Evolutionary conservation across 2,888 invertebrate species (phyloP).

Genomic region (Napeogenes sylphis): DNA sequence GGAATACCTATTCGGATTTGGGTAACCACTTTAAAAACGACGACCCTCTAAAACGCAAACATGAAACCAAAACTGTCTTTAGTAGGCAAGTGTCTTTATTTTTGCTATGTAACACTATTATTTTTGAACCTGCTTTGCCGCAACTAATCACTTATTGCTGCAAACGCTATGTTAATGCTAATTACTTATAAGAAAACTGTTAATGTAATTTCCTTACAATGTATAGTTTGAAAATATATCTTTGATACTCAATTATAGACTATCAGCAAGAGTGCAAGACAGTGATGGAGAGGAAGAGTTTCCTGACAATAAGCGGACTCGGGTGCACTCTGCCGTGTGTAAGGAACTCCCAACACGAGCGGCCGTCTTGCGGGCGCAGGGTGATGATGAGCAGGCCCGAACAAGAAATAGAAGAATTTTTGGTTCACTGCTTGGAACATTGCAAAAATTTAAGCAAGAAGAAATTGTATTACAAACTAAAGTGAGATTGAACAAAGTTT

Average conservation of each 20-base stretch:
- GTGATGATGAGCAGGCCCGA: slow-evolving; percentile 87
- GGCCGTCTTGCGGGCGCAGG: slow-evolving; percentile 82
- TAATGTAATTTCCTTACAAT: no score
- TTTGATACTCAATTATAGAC: slow-evolving; percentile 38
- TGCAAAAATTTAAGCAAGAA: slow-evolving; percentile 96
- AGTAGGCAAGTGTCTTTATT: slow-evolving; percentile 60
- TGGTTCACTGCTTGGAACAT: slow-evolving; percentile 94
- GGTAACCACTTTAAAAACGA: slow-evolving; percentile 67
- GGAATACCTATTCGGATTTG: slow-evolving; percentile 58
- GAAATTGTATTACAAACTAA: slow-evolving; percentile 93
- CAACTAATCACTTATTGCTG: not conserved
- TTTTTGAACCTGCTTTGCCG: not conserved
- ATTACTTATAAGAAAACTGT: not conserved
- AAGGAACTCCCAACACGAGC: slow-evolving; percentile 88
- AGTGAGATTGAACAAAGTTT: slow-evolving; percentile 38
- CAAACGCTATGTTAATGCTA: not conserved
- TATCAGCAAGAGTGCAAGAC: slow-evolving; percentile 65
- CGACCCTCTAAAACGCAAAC: slow-evolving; percentile 71
- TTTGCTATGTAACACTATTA: no score
- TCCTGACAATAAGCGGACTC: slow-evolving; percentile 51
- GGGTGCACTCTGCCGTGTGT: slow-evolving; percentile 85
- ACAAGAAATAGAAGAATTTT: slow-evolving; percentile 96
- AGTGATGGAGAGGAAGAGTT: slow-evolving; percentile 73
- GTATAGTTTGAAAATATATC: not conserved
- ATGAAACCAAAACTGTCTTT: slow-evolving; percentile 77